Conservation (phyloP, 2,888 invertebrate species). For the Gasteruption jaculator region DNA sequence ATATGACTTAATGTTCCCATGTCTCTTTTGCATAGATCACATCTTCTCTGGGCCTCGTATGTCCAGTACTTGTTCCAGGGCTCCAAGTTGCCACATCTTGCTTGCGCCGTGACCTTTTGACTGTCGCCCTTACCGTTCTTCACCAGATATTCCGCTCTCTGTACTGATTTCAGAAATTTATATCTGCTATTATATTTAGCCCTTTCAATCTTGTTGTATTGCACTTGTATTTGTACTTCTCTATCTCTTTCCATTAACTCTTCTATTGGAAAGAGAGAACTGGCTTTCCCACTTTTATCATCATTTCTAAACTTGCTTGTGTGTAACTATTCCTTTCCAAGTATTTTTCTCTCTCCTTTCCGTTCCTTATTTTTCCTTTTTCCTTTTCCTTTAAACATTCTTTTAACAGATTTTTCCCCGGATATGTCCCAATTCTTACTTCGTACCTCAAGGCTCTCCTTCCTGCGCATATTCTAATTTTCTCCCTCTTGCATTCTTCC, state of each 20-base stretch:
- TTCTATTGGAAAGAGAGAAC: no score
- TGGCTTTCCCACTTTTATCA: no score
- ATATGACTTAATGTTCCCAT: no score
- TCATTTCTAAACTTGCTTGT: no score
- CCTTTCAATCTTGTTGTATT: conserved; percentile 1
- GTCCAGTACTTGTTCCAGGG: background rate
- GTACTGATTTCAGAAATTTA: background rate
- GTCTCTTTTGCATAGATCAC: background rate
- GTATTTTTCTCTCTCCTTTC: no score
- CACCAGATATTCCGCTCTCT: background rate
- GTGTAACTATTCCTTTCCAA: no score
- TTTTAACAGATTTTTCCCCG: no score
- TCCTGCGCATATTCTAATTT: conserved; percentile 5
- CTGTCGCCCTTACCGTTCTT: background rate
- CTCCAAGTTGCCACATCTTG: background rate
- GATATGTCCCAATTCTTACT: no score
- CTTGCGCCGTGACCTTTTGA: background rate
- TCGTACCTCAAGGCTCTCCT: conserved; percentile 15
- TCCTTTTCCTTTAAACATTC: no score
- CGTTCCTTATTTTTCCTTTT: no score
- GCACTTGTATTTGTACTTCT: no score
- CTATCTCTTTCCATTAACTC: no score
- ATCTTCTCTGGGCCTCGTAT: background rate
- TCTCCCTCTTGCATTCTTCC: conserved; percentile 14
- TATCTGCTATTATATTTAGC: background rate